Conservation (phyloP, 2,113 vertebrate species). For the Gulo gulo region DNA sequence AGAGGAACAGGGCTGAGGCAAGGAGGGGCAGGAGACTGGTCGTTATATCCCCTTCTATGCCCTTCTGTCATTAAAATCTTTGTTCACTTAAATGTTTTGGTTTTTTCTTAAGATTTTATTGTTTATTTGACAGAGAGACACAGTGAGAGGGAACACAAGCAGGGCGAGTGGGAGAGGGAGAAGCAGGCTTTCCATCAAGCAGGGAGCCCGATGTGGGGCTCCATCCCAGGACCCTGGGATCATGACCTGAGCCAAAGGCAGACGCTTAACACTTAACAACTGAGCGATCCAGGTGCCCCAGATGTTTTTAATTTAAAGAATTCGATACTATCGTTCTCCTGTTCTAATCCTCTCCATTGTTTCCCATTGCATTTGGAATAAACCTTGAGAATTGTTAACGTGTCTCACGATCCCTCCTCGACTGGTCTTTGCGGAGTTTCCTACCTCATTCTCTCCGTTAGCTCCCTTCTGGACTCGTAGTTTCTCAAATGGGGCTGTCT, state of each 20-base stretch:
- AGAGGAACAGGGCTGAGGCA: not conserved
- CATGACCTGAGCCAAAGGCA: no score
- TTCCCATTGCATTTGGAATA: not conserved
- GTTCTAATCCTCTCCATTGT: not conserved
- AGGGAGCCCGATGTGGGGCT: no score
- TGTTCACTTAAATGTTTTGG: not conserved
- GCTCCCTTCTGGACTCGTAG: not conserved
- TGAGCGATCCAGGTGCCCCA: no score
- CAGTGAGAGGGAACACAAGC: no score
- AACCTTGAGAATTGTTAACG: not conserved
- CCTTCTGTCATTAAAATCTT: not conserved
- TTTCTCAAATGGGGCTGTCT: not conserved
- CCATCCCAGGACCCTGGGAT: no score
- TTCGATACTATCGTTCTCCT: not conserved
- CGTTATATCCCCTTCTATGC: not conserved
- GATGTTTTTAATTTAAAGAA: not conserved
- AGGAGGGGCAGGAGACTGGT: not conserved
- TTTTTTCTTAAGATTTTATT: no score
- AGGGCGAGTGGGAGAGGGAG: no score
- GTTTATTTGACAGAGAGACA: no score
- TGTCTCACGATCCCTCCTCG: not conserved
- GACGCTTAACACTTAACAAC: no score
- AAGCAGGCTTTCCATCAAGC: no score
- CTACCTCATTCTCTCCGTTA: not conserved
- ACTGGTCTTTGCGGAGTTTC: not conserved